Evolutionary conservation across 2,113 vertebrate species (phyloP).

Genomic region (Catharus fuscescens): DNA sequence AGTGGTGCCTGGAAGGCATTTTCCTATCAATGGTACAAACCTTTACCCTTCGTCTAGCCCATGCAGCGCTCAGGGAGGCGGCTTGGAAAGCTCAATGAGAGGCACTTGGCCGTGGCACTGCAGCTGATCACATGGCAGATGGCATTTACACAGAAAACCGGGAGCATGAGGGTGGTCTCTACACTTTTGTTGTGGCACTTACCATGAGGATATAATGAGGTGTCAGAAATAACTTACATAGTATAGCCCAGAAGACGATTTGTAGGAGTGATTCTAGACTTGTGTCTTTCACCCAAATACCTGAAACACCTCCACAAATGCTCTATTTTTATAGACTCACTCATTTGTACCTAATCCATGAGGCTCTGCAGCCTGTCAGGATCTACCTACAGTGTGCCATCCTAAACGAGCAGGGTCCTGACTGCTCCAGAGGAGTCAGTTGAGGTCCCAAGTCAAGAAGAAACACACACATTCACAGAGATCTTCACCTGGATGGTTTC

Average conservation of each 20-base stretch:
- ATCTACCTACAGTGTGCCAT: background rate
- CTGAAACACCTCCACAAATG: background rate
- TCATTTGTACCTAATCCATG: accelerated
- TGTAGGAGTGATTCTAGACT: background rate
- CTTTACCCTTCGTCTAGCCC: background rate
- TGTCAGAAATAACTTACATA: background rate
- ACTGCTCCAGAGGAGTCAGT: background rate
- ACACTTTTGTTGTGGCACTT: background rate
- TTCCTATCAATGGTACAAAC: background rate
- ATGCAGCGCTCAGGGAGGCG: background rate
- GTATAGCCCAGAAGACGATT: background rate
- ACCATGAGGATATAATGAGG: background rate
- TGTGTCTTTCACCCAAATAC: background rate
- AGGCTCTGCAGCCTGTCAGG: background rate
- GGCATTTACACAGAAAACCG: background rate
- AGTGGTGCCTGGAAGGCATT: background rate
- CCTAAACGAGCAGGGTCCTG: background rate
- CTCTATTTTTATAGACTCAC: background rate
- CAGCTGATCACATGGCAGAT: background rate
- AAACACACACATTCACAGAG: background rate
- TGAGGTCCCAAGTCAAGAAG: background rate
- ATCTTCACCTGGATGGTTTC: background rate
- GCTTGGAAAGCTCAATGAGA: background rate
- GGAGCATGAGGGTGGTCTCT: background rate
- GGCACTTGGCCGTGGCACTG: slow-evolving; percentile 10